phyloP scores from a whole-genome alignment of 2,888 invertebrate species.

The Platynereis dumerilii region DNA sequence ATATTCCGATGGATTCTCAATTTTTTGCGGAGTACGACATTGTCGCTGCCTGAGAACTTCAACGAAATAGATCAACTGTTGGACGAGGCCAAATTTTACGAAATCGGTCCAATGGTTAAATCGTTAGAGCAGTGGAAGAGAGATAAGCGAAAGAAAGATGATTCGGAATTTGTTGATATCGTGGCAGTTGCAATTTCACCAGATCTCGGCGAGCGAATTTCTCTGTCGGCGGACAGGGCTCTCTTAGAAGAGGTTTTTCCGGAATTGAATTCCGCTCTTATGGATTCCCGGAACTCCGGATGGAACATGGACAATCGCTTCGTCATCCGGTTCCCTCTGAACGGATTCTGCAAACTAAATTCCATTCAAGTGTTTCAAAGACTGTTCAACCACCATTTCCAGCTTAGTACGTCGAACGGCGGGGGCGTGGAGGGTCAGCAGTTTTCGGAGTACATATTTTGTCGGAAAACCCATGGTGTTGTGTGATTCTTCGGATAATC shows the following conservation, averaged over 20 bases:
- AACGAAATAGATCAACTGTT: conserved; percentile 83
- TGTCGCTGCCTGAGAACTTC: conserved; percentile 87
- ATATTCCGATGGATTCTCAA: conserved; percentile 98
- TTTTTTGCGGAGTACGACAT: conserved; percentile 89
- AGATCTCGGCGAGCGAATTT: conserved; percentile 80
- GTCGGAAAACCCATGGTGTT: conserved; percentile 53
- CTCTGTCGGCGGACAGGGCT: conserved; percentile 80
- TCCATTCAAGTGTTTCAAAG: conserved; percentile 87
- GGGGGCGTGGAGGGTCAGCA: conserved; percentile 88
- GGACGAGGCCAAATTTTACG: conserved; percentile 90
- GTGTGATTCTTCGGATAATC: neutral
- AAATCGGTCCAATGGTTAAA: conserved; percentile 70
- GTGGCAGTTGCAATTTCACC: conserved; percentile 82
- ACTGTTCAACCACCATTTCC: conserved; percentile 79
- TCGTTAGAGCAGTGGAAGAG: conserved; percentile 50
- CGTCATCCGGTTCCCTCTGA: conserved; percentile 84
- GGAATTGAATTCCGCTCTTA: conserved; percentile 73
- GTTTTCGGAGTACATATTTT: conserved; percentile 86
- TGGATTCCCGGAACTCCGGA: conserved; percentile 77
- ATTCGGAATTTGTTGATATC: conserved; percentile 68
- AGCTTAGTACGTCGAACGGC: conserved; percentile 81
- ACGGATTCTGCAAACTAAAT: conserved; percentile 87
- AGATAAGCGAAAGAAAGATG: conserved; percentile 28
- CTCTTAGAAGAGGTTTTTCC: conserved; percentile 71
- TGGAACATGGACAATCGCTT: conserved; percentile 84